Evolutionary conservation across 2,888 invertebrate genomes (phyloP).

Genomic region (Netelia fuscicornis): DNA sequence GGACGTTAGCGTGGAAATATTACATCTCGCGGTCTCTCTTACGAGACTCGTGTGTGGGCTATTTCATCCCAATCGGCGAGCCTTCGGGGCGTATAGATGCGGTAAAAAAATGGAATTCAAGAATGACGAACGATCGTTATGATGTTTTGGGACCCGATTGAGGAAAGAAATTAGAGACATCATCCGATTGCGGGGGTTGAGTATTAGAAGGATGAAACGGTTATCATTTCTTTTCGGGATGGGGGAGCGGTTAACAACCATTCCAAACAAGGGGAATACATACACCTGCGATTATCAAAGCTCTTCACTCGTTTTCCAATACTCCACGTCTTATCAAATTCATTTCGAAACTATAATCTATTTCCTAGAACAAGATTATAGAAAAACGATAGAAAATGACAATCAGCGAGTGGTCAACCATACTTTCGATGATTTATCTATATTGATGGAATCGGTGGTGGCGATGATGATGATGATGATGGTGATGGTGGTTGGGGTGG

Average conservation of each 20-base stretch:
- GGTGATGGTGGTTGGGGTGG: not conserved
- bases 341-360: not conserved
- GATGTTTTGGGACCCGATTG: constrained; percentile 22
- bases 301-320: constrained; percentile 39
- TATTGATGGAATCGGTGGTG: constrained; percentile 30
- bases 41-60: constrained; percentile 70
- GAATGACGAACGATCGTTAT: constrained; percentile 37
- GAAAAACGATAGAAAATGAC: constrained; percentile 43
- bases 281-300: constrained; percentile 50
- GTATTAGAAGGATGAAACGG: not conserved
- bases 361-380: not conserved
- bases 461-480: not conserved
- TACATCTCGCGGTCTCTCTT: constrained; percentile 76
- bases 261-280: constrained; percentile 19
- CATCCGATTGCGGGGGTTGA: constrained; percentile 16
- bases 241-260: constrained; percentile 13
- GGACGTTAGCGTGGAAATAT: constrained; percentile 80
- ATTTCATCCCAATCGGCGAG: constrained; percentile 5
- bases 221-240: not conserved
- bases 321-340: not conserved
- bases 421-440: constrained; percentile 50
- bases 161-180: constrained; percentile 56
- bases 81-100: constrained; percentile 70
- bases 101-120: constrained; percentile 33
- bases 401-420: constrained; percentile 36